A percentile compares a stretch with the other conserved stretches of the same genome.
Conservation (phyloP, 2,797 vertebrate species). For the Sebastes steindachneri region DNA sequence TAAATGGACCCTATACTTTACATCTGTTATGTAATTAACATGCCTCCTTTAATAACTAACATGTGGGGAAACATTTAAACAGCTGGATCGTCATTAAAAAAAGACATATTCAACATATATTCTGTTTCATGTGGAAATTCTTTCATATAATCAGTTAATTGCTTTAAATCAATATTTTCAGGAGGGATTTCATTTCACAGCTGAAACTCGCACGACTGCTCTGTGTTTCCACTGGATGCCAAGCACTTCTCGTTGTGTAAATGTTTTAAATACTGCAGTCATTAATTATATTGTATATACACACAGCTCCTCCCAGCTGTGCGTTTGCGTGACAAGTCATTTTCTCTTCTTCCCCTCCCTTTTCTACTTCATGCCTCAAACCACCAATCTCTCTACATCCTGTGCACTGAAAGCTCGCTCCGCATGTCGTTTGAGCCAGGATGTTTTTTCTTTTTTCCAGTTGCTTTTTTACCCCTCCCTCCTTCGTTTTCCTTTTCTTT, state of each 20-base stretch:
- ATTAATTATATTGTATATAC: slow-evolving; percentile 28
- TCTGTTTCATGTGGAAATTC: slow-evolving; percentile 12
- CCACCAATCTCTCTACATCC: slow-evolving; percentile 63
- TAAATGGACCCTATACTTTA: not conserved
- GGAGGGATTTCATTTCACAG: not conserved
- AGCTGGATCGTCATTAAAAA: slow-evolving; percentile 17
- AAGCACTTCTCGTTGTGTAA: not conserved
- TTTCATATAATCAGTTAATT: slow-evolving; percentile 13
- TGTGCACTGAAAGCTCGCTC: slow-evolving; percentile 54
- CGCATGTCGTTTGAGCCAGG: slow-evolving; percentile 61
- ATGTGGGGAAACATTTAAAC: slow-evolving; percentile 54
- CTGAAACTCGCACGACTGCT: not conserved
- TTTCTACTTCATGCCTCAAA: slow-evolving; percentile 39
- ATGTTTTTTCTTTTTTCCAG: slow-evolving; percentile 64
- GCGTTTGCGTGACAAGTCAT: slow-evolving; percentile 72
- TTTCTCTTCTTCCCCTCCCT: slow-evolving; percentile 26
- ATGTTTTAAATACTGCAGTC: slow-evolving; percentile 9
- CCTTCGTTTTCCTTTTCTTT: slow-evolving; percentile 51
- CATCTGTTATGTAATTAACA: slow-evolving; percentile 32
- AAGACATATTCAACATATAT: not conserved
- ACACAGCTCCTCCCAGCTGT: slow-evolving; percentile 31
- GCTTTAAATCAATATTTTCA: slow-evolving; percentile 20
- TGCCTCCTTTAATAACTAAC: slow-evolving; percentile 47
- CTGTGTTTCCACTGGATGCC: not conserved
- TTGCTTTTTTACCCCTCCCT: slow-evolving; percentile 10